Conservation (phyloP, 2,888 invertebrate genomes). For the Caenorhabditis zanzibari region DNA sequence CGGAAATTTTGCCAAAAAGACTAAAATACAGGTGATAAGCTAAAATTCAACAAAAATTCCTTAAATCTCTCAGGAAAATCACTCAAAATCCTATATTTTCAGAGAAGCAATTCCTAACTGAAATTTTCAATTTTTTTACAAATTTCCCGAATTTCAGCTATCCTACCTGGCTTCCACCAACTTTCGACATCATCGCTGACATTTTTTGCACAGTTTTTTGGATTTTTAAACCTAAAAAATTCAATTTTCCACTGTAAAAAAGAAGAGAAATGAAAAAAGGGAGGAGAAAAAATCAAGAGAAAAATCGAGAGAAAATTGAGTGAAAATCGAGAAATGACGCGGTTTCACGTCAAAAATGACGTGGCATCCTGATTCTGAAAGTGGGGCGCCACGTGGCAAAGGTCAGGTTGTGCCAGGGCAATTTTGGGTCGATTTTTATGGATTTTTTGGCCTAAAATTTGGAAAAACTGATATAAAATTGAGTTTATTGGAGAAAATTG, state of each 20-base stretch:
- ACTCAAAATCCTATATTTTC: neutral
- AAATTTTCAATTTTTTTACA: neutral
- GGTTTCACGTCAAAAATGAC: slow-evolving; percentile 10
- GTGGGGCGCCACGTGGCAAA: slow-evolving; percentile 42
- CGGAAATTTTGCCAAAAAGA: neutral
- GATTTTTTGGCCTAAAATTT: slow-evolving; percentile 8
- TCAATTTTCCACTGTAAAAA: neutral
- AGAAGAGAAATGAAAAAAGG: neutral
- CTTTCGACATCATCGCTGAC: neutral
- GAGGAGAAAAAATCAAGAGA: slow-evolving; percentile 4
- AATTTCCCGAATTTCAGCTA: neutral
- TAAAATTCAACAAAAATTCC: no score
- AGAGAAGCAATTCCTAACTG: neutral
- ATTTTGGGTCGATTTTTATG: neutral
- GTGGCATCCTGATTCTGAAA: slow-evolving; percentile 36
- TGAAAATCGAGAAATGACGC: slow-evolving; percentile 2
- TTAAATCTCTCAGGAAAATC: no score
- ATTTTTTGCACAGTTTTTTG: neutral
- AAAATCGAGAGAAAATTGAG: neutral
- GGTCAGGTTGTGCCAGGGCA: slow-evolving; percentile 7
- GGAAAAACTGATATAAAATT: neutral
- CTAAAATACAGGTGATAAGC: no score
- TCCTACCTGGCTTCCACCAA: neutral
- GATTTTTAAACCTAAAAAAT: neutral
- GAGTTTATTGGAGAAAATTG: neutral